A percentile compares a stretch with the other conserved stretches of the same genome.
Evolutionary conservation across 2,113 vertebrate genomes (phyloP).

Genomic region (Recurvirostra avosetta): DNA sequence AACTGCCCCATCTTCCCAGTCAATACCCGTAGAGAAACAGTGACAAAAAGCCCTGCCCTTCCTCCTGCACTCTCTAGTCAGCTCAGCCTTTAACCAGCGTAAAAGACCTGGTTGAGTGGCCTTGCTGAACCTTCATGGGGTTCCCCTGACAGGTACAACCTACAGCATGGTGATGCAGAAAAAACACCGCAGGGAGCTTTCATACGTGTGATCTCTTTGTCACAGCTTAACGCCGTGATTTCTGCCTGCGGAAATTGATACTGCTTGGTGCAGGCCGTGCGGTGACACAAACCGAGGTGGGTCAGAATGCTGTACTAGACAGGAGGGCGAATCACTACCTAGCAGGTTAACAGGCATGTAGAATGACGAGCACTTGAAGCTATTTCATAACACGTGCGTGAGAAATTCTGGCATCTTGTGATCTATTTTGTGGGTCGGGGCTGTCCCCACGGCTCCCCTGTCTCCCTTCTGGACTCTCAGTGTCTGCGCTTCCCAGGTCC

Average conservation of each 20-base stretch:
- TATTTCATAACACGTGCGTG: accelerated
- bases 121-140: background rate
- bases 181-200: background rate
- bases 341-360: background rate
- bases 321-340: accelerated
- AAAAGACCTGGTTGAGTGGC: background rate
- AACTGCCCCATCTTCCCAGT: background rate
- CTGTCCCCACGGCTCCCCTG: background rate
- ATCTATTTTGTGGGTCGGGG: background rate
- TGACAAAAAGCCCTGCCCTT: background rate
- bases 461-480: background rate
- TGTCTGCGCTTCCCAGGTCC: background rate
- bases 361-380: background rate
- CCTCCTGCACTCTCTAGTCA: background rate
- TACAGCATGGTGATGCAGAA: background rate
- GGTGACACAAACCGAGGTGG: background rate
- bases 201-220: background rate
- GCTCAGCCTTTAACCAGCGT: background rate
- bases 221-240: accelerated
- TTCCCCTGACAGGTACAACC: background rate
- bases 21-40: background rate
- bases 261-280: background rate
- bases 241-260: background rate
- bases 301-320: background rate
- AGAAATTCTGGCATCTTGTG: background rate